Percentiles rank a stretch among this genome's conserved stretches.
Evolutionary conservation across 1,140 invertebrate species (phyloP).

Genomic region (Drosophila nebulosa): DNA sequence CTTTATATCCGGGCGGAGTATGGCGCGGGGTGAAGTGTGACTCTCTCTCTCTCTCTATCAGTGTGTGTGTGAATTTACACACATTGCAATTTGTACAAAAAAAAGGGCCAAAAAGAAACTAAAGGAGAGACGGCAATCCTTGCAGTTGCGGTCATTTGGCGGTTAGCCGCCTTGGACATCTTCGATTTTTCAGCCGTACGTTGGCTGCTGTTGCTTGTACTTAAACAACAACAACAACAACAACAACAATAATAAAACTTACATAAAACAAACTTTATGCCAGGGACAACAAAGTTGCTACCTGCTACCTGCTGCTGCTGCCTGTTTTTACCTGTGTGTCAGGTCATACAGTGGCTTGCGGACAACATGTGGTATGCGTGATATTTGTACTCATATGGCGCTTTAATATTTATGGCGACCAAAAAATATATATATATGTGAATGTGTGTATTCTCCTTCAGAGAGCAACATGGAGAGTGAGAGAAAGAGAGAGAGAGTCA

Average conservation of each 20-base stretch:
- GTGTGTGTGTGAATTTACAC: slow-evolving; percentile 62
- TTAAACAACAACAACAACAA: slow-evolving; percentile 15
- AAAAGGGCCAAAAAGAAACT: neutral
- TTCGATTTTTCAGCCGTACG: slow-evolving; percentile 54
- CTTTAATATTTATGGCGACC: slow-evolving; percentile 52
- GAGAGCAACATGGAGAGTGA: neutral
- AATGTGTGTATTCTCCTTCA: slow-evolving; percentile 19
- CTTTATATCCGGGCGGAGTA: slow-evolving; percentile 62
- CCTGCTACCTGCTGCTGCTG: slow-evolving; percentile 19
- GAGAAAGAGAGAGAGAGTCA: neutral
- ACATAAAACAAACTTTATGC: slow-evolving; percentile 67
- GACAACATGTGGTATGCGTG: slow-evolving; percentile 59
- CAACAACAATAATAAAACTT: slow-evolving; percentile 44
- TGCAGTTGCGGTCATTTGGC: slow-evolving; percentile 66
- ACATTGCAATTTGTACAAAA: slow-evolving; percentile 64
- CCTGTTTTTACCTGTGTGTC: neutral
- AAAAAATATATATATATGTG: slow-evolving; percentile 25
- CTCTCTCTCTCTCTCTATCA: neutral
- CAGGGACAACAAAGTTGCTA: slow-evolving; percentile 34
- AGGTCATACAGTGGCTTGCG: slow-evolving; percentile 24
- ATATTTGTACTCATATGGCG: slow-evolving; percentile 48
- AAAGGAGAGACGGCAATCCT: neutral
- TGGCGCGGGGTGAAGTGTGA: neutral
- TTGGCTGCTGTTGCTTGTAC: slow-evolving; percentile 5
- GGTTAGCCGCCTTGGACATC: slow-evolving; percentile 72